Conservation (phyloP, 1,140 invertebrate species). For the Trachymyrmex cornetzi region DNA sequence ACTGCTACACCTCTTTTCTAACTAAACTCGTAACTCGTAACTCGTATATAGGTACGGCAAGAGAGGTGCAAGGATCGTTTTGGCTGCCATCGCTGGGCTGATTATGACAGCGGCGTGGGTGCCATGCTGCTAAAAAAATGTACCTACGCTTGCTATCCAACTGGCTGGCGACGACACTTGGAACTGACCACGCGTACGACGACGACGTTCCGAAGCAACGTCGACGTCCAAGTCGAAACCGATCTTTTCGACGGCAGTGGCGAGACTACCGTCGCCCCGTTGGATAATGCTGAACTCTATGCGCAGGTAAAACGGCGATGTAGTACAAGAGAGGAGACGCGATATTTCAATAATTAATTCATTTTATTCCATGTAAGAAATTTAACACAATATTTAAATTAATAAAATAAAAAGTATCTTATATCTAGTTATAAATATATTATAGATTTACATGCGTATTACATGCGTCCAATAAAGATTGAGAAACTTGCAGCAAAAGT, state of each 20-base stretch:
- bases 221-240: constrained; percentile 2
- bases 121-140: constrained; percentile 87
- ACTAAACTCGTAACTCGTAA: constrained; percentile 20
- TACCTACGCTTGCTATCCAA: constrained; percentile 87
- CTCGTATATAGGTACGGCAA: constrained; percentile 89
- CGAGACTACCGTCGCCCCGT: constrained; percentile 76
- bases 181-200: not conserved
- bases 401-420: not conserved
- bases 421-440: not conserved
- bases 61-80: constrained; percentile 89
- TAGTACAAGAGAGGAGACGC: not conserved
- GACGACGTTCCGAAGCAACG: constrained; percentile 29
- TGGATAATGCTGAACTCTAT: constrained; percentile 69
- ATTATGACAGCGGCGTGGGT: constrained; percentile 87
- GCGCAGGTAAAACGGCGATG: constrained; percentile 49
- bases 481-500: not conserved
- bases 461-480: not conserved
- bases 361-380: not conserved
- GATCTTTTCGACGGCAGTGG: constrained; percentile 75
- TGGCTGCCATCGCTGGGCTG: constrained; percentile 89
- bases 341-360: not conserved
- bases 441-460: not conserved
- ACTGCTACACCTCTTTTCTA: not conserved
- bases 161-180: constrained; percentile 56
- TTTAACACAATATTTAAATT: constrained; percentile 18